phyloP scores from a whole-genome alignment of 2,797 vertebrate genomes.

The Protosalanx chinensis region DNA sequence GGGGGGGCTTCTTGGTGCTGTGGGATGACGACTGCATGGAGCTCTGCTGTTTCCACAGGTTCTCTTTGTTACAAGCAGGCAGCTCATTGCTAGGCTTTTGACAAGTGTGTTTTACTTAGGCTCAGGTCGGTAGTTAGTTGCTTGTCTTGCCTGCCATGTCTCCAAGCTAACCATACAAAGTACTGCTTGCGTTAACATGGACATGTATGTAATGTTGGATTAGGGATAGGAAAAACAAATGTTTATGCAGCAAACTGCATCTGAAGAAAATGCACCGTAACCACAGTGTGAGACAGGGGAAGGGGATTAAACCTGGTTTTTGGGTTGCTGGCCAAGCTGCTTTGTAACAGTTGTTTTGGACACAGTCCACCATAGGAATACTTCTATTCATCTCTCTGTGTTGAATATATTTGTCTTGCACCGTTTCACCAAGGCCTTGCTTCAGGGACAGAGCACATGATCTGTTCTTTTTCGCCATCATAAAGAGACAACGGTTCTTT shows the following conservation, averaged over 20 bases:
- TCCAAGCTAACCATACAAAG: no score
- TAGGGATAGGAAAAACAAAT: not conserved
- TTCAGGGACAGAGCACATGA: not conserved
- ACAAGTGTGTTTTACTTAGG: no score
- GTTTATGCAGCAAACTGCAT: not conserved
- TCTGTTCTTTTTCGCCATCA: not conserved
- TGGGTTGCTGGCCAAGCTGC: not conserved
- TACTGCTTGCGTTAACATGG: no score
- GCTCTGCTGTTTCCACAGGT: no score
- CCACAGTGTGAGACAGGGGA: not conserved
- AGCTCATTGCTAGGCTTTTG: not conserved
- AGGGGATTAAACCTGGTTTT: no score
- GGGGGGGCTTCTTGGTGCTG: constrained; percentile 29
- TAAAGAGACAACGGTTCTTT: no score
- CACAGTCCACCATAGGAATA: constrained; percentile 5
- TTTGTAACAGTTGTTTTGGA: not conserved
- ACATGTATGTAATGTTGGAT: not conserved
- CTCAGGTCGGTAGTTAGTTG: no score
- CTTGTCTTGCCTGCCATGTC: no score
- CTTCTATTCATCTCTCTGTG: not conserved
- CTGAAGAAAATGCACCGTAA: not conserved
- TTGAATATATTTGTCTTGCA: constrained; percentile 24
- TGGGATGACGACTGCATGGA: not conserved
- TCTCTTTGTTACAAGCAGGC: not conserved
- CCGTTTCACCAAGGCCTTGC: constrained; percentile 24